A percentile compares a stretch with the other conserved stretches of the same genome.
Evolutionary conservation across 2,888 invertebrate genomes (phyloP).

Genomic region (Ctenicera cuprea): DNA sequence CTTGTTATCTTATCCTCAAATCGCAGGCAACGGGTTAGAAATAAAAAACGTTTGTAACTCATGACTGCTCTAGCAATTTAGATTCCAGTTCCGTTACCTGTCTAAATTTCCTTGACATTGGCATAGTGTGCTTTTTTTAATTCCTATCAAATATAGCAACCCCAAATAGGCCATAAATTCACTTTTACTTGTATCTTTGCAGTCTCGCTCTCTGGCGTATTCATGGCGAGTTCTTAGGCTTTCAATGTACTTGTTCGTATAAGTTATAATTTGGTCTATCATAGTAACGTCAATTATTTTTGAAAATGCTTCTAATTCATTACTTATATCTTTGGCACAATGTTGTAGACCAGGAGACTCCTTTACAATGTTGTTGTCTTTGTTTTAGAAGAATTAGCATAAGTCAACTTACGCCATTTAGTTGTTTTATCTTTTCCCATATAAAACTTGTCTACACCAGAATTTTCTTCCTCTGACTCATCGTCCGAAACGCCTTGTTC

Average conservation of each 20-base stretch:
- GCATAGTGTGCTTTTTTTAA: slow-evolving; percentile 53
- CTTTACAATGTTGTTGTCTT: slow-evolving; percentile 15
- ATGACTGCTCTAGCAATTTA: slow-evolving; percentile 57
- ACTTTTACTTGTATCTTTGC: slow-evolving; percentile 44
- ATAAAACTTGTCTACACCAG: too few species aligned
- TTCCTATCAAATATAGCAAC: slow-evolving; percentile 18
- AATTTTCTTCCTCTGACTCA: too few species aligned
- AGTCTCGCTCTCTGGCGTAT: slow-evolving; percentile 49
- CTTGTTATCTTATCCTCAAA: slow-evolving; percentile 48
- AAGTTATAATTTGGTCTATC: slow-evolving; percentile 46
- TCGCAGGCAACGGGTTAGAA: slow-evolving; percentile 45
- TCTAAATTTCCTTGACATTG: slow-evolving; percentile 57
- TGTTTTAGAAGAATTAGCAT: not conserved
- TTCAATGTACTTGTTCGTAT: slow-evolving; percentile 56
- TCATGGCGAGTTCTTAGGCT: slow-evolving; percentile 23
- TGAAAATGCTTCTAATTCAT: slow-evolving; percentile 27
- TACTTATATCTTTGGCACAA: slow-evolving; percentile 6
- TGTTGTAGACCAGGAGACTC: not conserved
- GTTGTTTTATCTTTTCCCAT: not conserved
- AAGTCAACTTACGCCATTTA: not conserved
- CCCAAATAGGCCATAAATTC: slow-evolving; percentile 55
- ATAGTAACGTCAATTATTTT: slow-evolving; percentile 33
- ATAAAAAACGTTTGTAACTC: slow-evolving; percentile 50
- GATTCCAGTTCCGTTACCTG: slow-evolving; percentile 54
- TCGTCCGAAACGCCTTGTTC: too few species aligned